A percentile compares a stretch with the other conserved stretches of the same genome.
Conservation (phyloP, 1,140 invertebrate species). For the Plectrocnemia conspersa region DNA sequence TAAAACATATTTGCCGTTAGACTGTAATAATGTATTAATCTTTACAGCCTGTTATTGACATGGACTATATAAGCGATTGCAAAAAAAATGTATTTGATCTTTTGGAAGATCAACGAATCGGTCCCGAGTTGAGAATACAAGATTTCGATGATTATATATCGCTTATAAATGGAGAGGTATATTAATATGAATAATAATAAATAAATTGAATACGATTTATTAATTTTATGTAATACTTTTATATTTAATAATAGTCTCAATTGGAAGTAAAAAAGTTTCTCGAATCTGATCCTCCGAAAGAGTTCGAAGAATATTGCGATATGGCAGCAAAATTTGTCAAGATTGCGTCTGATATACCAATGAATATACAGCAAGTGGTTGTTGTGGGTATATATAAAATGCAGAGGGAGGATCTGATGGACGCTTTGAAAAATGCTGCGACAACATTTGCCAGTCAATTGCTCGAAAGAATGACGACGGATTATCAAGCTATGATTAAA, state of each 20-base stretch:
- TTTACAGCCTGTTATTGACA: conserved; percentile 62
- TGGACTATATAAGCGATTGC: conserved; percentile 57
- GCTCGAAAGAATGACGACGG: conserved; percentile 66
- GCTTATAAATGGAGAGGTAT: conserved; percentile 70
- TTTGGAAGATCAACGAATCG: conserved; percentile 65
- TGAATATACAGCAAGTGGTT: conserved; percentile 61
- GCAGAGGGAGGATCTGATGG: conserved; percentile 74
- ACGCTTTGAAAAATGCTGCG: conserved; percentile 62
- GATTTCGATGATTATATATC: conserved; percentile 79
- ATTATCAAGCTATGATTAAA: conserved; percentile 76
- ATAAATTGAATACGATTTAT: not conserved
- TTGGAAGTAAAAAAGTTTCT: conserved; percentile 66
- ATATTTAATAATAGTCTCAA: conserved; percentile 41
- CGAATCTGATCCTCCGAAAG: conserved; percentile 54
- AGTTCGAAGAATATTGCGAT: conserved; percentile 63
- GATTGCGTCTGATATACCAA: conserved; percentile 60
- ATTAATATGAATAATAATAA: conserved; percentile 19
- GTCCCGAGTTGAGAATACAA: conserved; percentile 63
- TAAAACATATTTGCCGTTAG: conserved; percentile 12
- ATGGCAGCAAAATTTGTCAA: conserved; percentile 63
- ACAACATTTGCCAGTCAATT: conserved; percentile 66
- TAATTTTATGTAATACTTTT: conserved; percentile 11
- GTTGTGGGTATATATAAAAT: conserved; percentile 83
- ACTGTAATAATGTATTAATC: conserved; percentile 15
- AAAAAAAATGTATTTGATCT: conserved; percentile 55